Evolutionary conservation across 2,888 invertebrate genomes (phyloP).

Genomic region (Melinaea marsaeus): DNA sequence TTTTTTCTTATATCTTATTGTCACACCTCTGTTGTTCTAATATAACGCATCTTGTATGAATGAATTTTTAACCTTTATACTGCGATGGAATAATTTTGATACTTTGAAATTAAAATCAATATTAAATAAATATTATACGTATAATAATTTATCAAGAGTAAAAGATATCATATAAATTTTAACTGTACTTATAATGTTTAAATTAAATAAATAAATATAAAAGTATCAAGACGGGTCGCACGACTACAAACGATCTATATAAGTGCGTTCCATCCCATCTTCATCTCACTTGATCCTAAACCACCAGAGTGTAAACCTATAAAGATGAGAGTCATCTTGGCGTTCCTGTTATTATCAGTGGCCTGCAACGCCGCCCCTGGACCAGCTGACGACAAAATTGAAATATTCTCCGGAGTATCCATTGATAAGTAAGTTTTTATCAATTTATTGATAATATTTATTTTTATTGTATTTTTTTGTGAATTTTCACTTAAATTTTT

Average conservation of each 20-base stretch:
- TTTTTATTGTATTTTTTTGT: not conserved
- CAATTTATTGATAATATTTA: not conserved
- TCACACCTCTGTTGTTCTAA: slow-evolving; percentile 45
- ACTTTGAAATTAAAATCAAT: slow-evolving; percentile 31
- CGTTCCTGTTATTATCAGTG: slow-evolving; percentile 51
- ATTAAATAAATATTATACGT: not conserved
- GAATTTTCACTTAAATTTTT: too few relatives aligned
- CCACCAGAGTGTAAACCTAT: slow-evolving; percentile 43
- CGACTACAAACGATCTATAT: slow-evolving; percentile 38
- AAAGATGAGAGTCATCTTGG: slow-evolving; percentile 63
- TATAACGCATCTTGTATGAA: slow-evolving; percentile 54
- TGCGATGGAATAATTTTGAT: slow-evolving; percentile 40
- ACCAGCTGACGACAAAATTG: slow-evolving; percentile 48
- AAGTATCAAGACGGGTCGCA: slow-evolving; percentile 47
- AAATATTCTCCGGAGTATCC: slow-evolving; percentile 67
- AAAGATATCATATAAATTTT: not conserved
- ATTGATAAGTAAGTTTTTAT: slow-evolving; percentile 54
- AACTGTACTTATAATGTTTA: too few relatives aligned
- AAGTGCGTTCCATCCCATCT: slow-evolving; percentile 34
- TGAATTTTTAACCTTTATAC: slow-evolving; percentile 43
- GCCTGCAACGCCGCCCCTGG: slow-evolving; percentile 64
- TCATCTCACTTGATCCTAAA: slow-evolving; percentile 53
- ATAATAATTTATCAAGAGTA: not conserved
- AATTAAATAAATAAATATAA: too few relatives aligned
- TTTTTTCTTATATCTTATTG: slow-evolving; percentile 25